Evolutionary conservation across 1,140 invertebrate genomes (phyloP).

Genomic region (Zaprionus kolodkinae): DNA sequence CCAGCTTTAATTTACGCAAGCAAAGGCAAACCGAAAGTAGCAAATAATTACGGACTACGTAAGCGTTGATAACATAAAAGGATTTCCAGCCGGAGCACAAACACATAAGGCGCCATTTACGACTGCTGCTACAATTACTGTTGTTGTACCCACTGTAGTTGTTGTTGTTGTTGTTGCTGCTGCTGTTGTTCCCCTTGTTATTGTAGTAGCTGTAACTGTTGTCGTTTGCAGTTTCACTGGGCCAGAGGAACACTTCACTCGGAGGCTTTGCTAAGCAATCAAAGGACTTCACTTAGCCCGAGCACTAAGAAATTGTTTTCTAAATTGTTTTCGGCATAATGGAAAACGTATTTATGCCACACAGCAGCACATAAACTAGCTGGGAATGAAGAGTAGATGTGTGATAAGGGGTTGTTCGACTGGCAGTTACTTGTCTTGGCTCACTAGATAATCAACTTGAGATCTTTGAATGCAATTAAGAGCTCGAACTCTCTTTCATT

Average conservation of each 20-base stretch:
- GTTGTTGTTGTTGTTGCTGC: slow-evolving; percentile 21
- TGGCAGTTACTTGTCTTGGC: too few species aligned
- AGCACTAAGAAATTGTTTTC: slow-evolving; percentile 63
- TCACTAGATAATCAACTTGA: neutral
- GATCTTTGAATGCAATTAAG: neutral
- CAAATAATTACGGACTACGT: slow-evolving; percentile 70
- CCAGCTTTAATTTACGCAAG: slow-evolving; percentile 76
- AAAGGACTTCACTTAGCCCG: slow-evolving; percentile 29
- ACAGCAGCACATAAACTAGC: slow-evolving; percentile 14
- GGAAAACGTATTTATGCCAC: slow-evolving; percentile 61
- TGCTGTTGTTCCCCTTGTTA: neutral
- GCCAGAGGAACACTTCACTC: neutral
- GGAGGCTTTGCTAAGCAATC: slow-evolving; percentile 31
- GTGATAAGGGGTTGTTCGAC: neutral
- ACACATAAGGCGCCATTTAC: slow-evolving; percentile 43
- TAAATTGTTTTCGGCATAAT: slow-evolving; percentile 57
- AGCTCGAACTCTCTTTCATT: neutral
- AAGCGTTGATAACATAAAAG: slow-evolving; percentile 76
- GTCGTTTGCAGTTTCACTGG: neutral
- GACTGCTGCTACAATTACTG: slow-evolving; percentile 9
- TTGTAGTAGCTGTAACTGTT: slow-evolving; percentile 5
- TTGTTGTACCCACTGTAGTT: neutral
- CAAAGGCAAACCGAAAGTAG: slow-evolving; percentile 66
- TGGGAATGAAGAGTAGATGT: neutral
- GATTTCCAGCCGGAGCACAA: slow-evolving; percentile 59